Percentiles rank a stretch among this genome's conserved stretches.
These are phyloP conservation scores for Cephonodes hylas DNA, from an alignment of 2,888 invertebrate genomes.

Conservation along the genomic window DNA sequence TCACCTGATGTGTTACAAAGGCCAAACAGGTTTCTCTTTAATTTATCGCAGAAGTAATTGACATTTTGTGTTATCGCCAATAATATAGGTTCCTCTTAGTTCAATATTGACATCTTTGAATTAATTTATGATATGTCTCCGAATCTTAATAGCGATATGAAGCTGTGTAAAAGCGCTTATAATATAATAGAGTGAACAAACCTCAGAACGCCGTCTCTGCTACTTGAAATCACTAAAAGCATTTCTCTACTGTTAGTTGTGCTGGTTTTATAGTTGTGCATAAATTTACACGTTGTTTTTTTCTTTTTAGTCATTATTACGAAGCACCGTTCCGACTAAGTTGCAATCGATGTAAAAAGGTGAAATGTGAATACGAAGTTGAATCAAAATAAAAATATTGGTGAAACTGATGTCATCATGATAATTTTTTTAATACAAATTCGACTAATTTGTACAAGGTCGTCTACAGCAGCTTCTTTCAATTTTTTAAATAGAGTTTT, in stretches of 20 bases:
- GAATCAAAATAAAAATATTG: neutral
- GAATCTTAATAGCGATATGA: slow-evolving; percentile 20
- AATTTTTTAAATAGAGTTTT: too few species aligned
- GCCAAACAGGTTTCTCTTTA: neutral
- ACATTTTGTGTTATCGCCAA: neutral
- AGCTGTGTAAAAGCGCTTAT: slow-evolving; percentile 47
- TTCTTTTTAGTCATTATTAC: neutral
- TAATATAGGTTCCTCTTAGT: neutral
- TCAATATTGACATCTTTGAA: too few species aligned
- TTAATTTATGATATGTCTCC: neutral
- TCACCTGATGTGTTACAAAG: neutral
- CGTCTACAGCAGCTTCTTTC: too few species aligned
- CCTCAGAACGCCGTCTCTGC: slow-evolving; percentile 55
- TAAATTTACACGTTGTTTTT: slow-evolving; percentile 24
- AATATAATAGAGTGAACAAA: slow-evolving; percentile 56
- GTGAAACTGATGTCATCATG: slow-evolving; percentile 1
- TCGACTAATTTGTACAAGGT: neutral
- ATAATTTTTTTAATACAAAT: neutral
- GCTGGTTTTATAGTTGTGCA: slow-evolving; percentile 29
- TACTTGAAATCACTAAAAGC: slow-evolving; percentile 34
- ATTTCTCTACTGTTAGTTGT: slow-evolving; percentile 47
- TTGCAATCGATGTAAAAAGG: slow-evolving; percentile 4
- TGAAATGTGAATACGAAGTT: neutral
- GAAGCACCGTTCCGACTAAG: neutral
- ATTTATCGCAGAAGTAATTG: neutral